phyloP scores from a whole-genome alignment of 1,140 invertebrate species.

The Eriocheir sinensis region DNA sequence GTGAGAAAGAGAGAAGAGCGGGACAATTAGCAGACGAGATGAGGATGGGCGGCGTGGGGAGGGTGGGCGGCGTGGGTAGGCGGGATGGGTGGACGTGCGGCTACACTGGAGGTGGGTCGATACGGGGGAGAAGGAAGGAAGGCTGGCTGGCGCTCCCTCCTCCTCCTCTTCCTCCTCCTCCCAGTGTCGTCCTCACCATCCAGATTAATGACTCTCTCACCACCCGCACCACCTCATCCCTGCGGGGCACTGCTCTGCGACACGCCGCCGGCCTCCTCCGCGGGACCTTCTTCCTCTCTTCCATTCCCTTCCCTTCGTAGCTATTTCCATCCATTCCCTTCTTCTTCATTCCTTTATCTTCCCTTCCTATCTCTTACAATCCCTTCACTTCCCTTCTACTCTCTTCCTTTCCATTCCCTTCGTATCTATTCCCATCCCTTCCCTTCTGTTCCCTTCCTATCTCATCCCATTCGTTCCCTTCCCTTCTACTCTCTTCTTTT shows the following conservation, averaged over 20 bases:
- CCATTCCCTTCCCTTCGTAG: not conserved
- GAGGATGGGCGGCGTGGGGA: not conserved
- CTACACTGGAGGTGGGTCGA: constrained; percentile 10
- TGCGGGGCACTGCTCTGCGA: constrained; percentile 18
- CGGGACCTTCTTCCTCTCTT: no score
- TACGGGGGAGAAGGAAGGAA: constrained; percentile 3
- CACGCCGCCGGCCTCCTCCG: not conserved
- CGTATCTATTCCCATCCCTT: no score
- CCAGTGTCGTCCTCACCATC: not conserved
- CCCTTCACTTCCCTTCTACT: no score
- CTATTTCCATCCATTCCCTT: not conserved
- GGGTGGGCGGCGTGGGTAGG: not conserved
- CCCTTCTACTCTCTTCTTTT: no score
- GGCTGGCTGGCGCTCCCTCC: not conserved
- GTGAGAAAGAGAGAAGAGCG: not conserved
- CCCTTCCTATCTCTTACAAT: no score
- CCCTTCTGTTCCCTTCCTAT: no score
- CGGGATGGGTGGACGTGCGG: constrained; percentile 18
- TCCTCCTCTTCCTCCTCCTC: not conserved
- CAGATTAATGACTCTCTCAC: constrained; percentile 24
- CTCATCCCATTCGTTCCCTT: no score
- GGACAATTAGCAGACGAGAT: constrained; percentile 23
- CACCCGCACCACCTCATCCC: not conserved
- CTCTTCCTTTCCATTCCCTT: no score
- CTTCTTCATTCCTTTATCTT: no score